Evolutionary conservation across 2,113 vertebrate genomes (phyloP).

Genomic region (Lagenorhynchus albirostris): DNA sequence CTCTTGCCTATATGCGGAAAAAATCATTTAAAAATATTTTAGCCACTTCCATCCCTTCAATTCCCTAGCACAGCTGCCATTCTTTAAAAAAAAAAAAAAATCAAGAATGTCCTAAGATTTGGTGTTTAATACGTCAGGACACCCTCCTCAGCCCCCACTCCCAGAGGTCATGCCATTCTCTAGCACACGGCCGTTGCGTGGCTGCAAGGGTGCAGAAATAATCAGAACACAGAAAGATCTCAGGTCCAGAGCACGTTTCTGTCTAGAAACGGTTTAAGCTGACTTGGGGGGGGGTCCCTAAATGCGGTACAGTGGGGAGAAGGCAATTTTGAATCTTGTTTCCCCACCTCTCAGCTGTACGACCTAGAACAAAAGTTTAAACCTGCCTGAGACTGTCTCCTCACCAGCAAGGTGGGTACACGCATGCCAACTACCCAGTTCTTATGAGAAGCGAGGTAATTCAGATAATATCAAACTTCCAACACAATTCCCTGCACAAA

Average conservation of each 20-base stretch:
- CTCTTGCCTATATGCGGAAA: slow-evolving; percentile 52
- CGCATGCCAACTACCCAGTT: neutral
- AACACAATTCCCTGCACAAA: neutral
- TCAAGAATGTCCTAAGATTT: neutral
- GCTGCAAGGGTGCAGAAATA: fast-evolving
- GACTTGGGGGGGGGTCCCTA: neutral
- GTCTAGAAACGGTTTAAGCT: neutral
- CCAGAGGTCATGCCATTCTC: fast-evolving
- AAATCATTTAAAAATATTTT: slow-evolving; percentile 73
- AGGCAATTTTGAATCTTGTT: neutral
- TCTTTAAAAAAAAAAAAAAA: neutral
- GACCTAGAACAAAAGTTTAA: neutral
- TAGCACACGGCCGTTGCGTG: fast-evolving
- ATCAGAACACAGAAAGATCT: fast-evolving
- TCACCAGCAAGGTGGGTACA: too few species aligned
- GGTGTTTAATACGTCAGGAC: neutral
- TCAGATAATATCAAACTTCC: neutral
- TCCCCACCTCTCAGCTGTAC: neutral
- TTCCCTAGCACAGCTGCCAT: neutral
- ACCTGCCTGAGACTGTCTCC: neutral
- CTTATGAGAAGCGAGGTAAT: neutral
- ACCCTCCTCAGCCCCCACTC: neutral
- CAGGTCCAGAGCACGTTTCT: fast-evolving
- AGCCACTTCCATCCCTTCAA: slow-evolving; percentile 51
- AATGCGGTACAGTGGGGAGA: too few species aligned